Percentiles rank a stretch among this genome's conserved stretches.
Evolutionary conservation across 2,888 invertebrate species (phyloP).

Genomic region (Dicyrtoma fusca): DNA sequence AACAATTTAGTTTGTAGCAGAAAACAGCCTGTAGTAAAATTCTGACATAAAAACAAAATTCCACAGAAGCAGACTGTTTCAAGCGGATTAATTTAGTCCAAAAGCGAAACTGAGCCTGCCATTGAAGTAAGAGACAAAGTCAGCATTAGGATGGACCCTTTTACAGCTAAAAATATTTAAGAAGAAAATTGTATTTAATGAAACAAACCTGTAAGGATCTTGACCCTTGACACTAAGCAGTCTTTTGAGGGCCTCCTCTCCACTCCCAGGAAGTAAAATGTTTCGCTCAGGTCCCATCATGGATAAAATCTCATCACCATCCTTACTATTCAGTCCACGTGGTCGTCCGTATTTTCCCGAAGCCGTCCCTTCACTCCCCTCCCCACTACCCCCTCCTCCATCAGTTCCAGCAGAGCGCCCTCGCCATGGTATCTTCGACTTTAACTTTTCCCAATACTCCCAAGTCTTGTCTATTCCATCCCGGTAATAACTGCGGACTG

Average conservation of each 20-base stretch:
- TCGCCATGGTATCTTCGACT: conserved; percentile 22
- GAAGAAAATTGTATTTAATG: too few species aligned
- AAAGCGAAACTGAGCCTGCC: conserved; percentile 23
- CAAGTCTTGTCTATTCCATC: not conserved
- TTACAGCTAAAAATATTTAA: not conserved
- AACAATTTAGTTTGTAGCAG: not conserved
- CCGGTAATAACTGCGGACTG: not conserved
- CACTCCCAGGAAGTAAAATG: conserved; percentile 82
- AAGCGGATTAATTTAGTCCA: conserved; percentile 22
- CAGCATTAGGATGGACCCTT: conserved; percentile 31
- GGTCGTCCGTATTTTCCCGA: too few species aligned
- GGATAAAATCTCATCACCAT: conserved; percentile 43
- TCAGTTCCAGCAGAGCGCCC: not conserved
- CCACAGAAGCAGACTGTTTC: not conserved
- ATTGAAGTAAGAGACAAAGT: not conserved
- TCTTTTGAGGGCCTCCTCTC: conserved; percentile 93
- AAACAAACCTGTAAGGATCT: conserved; percentile 80
- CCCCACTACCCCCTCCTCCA: not conserved
- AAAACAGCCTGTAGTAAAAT: not conserved
- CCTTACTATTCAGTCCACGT: not conserved
- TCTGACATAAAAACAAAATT: not conserved
- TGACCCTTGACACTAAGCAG: conserved; percentile 91
- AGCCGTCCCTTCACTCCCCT: not conserved
- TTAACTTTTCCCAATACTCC: conserved; percentile 10
- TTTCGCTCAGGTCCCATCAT: conserved; percentile 68